Conservation (phyloP, 1,140 invertebrate species). For the Parasteatoda tepidariorum region DNA sequence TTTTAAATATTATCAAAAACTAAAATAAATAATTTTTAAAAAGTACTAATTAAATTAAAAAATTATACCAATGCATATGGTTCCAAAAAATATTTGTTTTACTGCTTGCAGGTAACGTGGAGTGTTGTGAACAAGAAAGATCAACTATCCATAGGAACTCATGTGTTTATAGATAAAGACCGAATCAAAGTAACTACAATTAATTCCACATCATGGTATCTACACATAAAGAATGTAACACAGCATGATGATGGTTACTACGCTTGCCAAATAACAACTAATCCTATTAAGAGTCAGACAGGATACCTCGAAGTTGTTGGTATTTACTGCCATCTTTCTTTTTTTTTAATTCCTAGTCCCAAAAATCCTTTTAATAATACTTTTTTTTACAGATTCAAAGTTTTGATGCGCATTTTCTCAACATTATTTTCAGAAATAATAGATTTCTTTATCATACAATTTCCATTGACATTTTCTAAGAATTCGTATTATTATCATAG, state of each 20-base stretch:
- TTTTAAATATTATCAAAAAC: too few relatives aligned
- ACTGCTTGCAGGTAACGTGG: constrained; percentile 81
- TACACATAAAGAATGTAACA: constrained; percentile 88
- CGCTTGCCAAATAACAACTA: constrained; percentile 76
- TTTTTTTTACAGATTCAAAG: too few relatives aligned
- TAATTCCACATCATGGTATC: constrained; percentile 90
- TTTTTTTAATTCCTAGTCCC: constrained; percentile 45
- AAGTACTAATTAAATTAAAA: too few relatives aligned
- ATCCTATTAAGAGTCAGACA: constrained; percentile 73
- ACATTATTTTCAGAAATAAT: too few relatives aligned
- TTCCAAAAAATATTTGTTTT: too few relatives aligned
- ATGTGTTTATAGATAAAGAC: constrained; percentile 89
- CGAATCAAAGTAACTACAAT: constrained; percentile 84
- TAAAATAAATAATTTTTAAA: too few relatives aligned
- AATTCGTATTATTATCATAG: too few relatives aligned
- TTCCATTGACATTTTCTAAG: too few relatives aligned
- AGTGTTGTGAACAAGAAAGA: constrained; percentile 89
- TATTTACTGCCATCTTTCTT: constrained; percentile 76
- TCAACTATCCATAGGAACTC: constrained; percentile 86
- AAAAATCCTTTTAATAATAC: too few relatives aligned
- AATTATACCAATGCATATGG: too few relatives aligned
- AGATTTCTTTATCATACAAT: too few relatives aligned
- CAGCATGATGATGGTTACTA: constrained; percentile 89
- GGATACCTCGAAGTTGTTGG: constrained; percentile 83
- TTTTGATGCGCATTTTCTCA: too few relatives aligned